phyloP scores from a whole-genome alignment of 2,888 invertebrate species.

The Allolobophora icterica region DNA sequence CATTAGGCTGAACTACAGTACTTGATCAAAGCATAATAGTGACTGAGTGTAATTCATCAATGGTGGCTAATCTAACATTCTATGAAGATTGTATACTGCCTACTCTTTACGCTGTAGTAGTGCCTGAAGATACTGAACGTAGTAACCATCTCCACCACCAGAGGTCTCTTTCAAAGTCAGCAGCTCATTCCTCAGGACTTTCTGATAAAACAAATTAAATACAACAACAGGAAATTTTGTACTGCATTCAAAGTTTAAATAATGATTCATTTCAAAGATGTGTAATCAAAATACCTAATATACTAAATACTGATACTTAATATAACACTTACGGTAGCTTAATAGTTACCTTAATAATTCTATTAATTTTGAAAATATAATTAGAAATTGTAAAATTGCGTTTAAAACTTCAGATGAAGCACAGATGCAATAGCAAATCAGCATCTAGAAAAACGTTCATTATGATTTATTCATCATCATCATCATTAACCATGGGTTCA shows the following conservation, averaged over 20 bases:
- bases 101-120: slow-evolving; percentile 22
- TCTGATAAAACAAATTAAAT: neutral
- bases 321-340: too few species aligned
- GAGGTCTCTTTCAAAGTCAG: neutral
- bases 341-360: neutral
- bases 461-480: too few species aligned
- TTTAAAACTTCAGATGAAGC: neutral
- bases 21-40: too few species aligned
- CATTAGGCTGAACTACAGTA: too few species aligned
- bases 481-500: too few species aligned
- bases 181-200: slow-evolving; percentile 4
- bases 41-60: too few species aligned
- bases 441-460: neutral
- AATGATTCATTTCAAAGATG: neutral
- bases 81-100: neutral
- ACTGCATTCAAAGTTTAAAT: neutral
- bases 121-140: slow-evolving; percentile 10
- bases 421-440: neutral
- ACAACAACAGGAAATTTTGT: neutral
- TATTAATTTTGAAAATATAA: neutral
- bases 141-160: neutral
- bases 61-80: neutral
- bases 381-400: neutral
- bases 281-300: neutral
- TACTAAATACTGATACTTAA: neutral